These are phyloP conservation scores for Aphyosemion australe DNA, from an alignment of 2,113 vertebrate species.

Conservation along the genomic window DNA sequence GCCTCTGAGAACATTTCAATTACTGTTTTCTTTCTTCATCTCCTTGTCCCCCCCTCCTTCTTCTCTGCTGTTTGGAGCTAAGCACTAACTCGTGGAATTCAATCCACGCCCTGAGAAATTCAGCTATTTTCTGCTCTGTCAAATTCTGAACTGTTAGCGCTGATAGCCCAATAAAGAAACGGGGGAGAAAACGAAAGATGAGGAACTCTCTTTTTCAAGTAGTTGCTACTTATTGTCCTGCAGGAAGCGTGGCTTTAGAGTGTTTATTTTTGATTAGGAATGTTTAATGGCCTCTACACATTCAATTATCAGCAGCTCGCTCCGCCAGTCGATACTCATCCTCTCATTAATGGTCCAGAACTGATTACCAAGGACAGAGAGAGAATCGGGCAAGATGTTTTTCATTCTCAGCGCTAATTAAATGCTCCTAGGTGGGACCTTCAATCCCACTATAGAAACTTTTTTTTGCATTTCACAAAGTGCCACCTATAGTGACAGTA, in stretches of 20 bases:
- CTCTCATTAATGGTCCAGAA: conserved; percentile 79
- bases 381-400: conserved; percentile 72
- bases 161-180: conserved; percentile 14
- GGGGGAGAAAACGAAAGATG: conserved; percentile 12
- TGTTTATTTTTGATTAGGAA: conserved; percentile 81
- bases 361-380: conserved; percentile 74
- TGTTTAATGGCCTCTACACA: conserved; percentile 79
- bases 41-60: conserved; percentile 25
- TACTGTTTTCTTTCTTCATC: conserved; percentile 29
- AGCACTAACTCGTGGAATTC: conserved; percentile 45
- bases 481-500: conserved; percentile 7
- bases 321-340: conserved; percentile 77
- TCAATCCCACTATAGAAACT: conserved; percentile 49
- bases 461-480: conserved; percentile 32
- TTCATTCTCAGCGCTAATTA: conserved; percentile 76
- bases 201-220: conserved; percentile 15
- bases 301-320: conserved; percentile 78
- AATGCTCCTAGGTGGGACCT: conserved; percentile 72
- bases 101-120: conserved; percentile 44
- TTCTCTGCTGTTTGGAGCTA: conserved; percentile 31
- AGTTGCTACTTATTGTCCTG: conserved; percentile 41
- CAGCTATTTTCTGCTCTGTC: conserved; percentile 54
- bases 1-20: conserved; percentile 56
- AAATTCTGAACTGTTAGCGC: conserved; percentile 38
- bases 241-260: conserved; percentile 63